Evolutionary conservation across 2,113 vertebrate genomes (phyloP).

Genomic region (Raja brachyura): DNA sequence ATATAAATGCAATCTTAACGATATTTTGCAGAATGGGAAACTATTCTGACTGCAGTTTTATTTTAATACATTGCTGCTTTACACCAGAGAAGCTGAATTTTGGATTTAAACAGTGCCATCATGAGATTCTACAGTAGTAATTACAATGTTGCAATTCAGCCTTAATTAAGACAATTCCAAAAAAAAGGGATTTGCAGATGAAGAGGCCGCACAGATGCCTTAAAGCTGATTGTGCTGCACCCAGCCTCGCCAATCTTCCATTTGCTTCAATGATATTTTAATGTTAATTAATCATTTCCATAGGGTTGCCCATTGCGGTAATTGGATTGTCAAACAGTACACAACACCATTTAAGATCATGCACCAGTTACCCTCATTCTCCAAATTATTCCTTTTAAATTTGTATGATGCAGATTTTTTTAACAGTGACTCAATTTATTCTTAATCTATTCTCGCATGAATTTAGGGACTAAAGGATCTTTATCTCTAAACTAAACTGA

Average conservation of each 20-base stretch:
- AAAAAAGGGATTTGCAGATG: background rate
- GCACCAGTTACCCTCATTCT: background rate
- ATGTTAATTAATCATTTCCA: background rate
- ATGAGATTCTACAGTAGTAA: background rate
- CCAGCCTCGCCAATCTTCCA: background rate
- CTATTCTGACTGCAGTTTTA: background rate
- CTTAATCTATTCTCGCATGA: background rate
- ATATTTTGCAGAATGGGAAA: background rate
- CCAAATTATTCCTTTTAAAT: background rate
- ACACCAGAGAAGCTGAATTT: background rate
- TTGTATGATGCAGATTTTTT: background rate
- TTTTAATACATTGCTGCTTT: background rate
- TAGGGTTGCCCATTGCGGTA: background rate
- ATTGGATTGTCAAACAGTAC: constrained; percentile 1
- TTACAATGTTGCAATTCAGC: background rate
- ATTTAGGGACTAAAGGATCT: too few relatives aligned
- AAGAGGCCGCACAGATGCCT: too few relatives aligned
- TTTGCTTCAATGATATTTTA: background rate
- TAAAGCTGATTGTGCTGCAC: background rate
- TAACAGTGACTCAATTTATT: background rate
- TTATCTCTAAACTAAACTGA: too few relatives aligned
- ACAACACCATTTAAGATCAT: background rate
- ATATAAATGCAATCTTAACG: constrained; percentile 3
- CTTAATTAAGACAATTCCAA: constrained; percentile 5
- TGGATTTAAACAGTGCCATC: background rate